Evolutionary conservation across 1,140 invertebrate species (phyloP).

Genomic region (fruit fly (Drosophila melanogaster)): DNA sequence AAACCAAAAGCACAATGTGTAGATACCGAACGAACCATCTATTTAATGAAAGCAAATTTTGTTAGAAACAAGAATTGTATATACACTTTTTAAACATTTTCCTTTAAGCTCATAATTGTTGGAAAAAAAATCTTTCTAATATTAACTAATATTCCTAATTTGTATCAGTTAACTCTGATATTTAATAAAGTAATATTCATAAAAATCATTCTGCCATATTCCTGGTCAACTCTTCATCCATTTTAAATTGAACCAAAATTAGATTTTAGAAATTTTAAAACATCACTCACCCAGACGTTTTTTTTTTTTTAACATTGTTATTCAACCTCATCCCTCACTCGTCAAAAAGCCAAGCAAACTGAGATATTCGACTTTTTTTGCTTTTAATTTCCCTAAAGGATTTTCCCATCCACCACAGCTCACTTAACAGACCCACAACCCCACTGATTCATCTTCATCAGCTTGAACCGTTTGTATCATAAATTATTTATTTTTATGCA

Average conservation of each 20-base stretch:
- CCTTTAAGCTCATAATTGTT: not conserved
- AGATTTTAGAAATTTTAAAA: too few relatives aligned
- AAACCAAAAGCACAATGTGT: slow-evolving; percentile 19
- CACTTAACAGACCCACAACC: slow-evolving; percentile 20
- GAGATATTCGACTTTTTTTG: slow-evolving; percentile 17
- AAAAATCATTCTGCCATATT: too few relatives aligned
- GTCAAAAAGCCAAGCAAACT: not conserved
- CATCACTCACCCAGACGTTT: not conserved
- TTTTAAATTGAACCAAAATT: not conserved
- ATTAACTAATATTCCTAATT: too few relatives aligned
- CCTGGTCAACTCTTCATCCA: not conserved
- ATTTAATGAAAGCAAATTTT: slow-evolving; percentile 22
- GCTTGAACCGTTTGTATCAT: slow-evolving; percentile 39
- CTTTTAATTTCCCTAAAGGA: slow-evolving; percentile 40
- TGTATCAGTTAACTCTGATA: too few relatives aligned
- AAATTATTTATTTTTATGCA: slow-evolving; percentile 53
- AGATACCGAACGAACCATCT: not conserved
- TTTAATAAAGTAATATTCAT: too few relatives aligned
- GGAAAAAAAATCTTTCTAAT: too few relatives aligned
- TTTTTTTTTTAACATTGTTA: not conserved
- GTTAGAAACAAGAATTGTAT: not conserved
- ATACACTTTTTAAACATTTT: not conserved
- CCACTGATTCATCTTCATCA: slow-evolving; percentile 39
- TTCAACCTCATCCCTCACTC: not conserved
- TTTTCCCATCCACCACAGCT: slow-evolving; percentile 23